These are phyloP conservation scores for Kradibia gibbosae DNA, from an alignment of 1,140 invertebrate species.

Conservation along the genomic window DNA sequence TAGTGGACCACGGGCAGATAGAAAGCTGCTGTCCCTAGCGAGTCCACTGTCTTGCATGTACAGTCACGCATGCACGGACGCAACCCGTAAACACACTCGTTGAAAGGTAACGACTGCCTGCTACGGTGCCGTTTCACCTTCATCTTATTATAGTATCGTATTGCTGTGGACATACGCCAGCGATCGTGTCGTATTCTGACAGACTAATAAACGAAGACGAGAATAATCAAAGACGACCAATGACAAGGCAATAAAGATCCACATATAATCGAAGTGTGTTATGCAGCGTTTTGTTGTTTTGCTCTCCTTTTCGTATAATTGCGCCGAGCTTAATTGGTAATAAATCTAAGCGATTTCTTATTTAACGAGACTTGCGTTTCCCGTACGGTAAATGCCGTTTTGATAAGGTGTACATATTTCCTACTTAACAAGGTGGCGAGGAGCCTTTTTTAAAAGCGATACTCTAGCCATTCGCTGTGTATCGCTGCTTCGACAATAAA, in stretches of 20 bases:
- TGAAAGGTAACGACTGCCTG: not conserved
- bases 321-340: too few relatives aligned
- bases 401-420: too few relatives aligned
- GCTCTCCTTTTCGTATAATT: conserved; percentile 29
- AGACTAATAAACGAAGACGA: not conserved
- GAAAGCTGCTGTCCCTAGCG: not conserved
- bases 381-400: too few relatives aligned
- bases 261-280: conserved; percentile 6
- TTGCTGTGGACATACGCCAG: not conserved
- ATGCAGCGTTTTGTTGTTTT: conserved; percentile 35
- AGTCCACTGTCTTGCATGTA: too few relatives aligned
- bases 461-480: not conserved
- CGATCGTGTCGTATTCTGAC: not conserved
- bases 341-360: too few relatives aligned
- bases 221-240: not conserved
- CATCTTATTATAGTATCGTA: too few relatives aligned
- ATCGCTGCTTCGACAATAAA: not conserved
- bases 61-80: too few relatives aligned
- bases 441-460: not conserved
- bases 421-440: too few relatives aligned
- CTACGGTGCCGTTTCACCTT: not conserved
- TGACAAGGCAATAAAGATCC: not conserved
- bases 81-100: too few relatives aligned
- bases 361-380: too few relatives aligned
- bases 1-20: not conserved